Base-by-base conservation (phyloP, 1,140 invertebrate genomes). In the Temnothorax longispinosus region DNA sequence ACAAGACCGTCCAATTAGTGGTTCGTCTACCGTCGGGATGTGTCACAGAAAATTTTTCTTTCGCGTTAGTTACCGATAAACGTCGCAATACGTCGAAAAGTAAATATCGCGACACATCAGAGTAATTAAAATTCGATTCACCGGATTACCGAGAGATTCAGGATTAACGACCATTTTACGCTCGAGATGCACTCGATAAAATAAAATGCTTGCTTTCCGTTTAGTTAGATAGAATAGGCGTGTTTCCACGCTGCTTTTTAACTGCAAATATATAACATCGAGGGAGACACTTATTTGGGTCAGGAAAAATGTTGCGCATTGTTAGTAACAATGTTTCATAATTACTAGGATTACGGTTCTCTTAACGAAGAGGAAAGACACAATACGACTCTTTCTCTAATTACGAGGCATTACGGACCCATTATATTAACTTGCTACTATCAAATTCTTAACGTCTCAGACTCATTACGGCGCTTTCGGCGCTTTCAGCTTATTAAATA, bases 361-460 rank as follows among this genome's bases (percentile, higher is more conserved):
- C 69, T 50, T 82, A 82, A 74, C 41, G 69, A 74, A 84, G 80
- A 60, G 18, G n/a, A 62, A 74, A 74, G 47, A 18, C 75, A 50
- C 80, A 60, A 60, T 60, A 47, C 6, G 54, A 82, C 69, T 60
- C 35, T 74, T 38, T 60, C 32, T 75, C 69, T 84, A 84, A 84
- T 84, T 84, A 84, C 44, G 11, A 60, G 54, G 54, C 27, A 84
- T 84, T 84, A 50, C 15, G 18, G 32, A 21, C 32, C 69, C 52
- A 84, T 84, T 84, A 84, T 84, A 47, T 75, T 75, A 84, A 69
- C n/a, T 41, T 50, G 27, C 69, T 71, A 2, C 54, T 75, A 75
- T 84, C 32, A 75, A 47, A 75, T 75, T 74, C 54, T 74, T 62
- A 75, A 75, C 18, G 21, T 75, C 69, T 50, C 54, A 21, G 54